Percentiles rank a stretch among this genome's conserved stretches.
phyloP scores from a whole-genome alignment of 2,888 invertebrate species.

The Macrophya annulata region DNA sequence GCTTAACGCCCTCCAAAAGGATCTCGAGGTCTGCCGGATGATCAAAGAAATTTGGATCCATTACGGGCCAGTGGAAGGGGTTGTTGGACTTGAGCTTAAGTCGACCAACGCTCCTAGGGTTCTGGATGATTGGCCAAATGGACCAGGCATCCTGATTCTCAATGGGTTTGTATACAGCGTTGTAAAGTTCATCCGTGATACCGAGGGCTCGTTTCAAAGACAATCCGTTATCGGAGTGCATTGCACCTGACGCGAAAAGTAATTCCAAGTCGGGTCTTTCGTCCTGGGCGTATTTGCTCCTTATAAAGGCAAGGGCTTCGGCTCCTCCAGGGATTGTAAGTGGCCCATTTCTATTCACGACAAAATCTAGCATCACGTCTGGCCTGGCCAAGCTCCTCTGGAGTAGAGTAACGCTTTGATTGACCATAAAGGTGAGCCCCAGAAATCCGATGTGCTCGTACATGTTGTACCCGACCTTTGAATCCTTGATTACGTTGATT shows the following conservation, averaged over 20 bases:
- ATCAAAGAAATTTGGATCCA: slow-evolving; percentile 91
- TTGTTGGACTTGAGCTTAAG: slow-evolving; percentile 86
- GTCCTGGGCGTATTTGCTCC: slow-evolving; percentile 78
- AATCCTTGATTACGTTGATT: slow-evolving; percentile 84
- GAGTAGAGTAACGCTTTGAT: slow-evolving; percentile 83
- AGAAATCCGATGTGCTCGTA: slow-evolving; percentile 86
- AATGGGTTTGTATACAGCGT: slow-evolving; percentile 78
- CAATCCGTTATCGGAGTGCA: slow-evolving; percentile 80
- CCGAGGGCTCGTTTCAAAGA: slow-evolving; percentile 73
- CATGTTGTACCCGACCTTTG: slow-evolving; percentile 85
- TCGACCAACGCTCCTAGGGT: slow-evolving; percentile 87
- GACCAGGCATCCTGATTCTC: slow-evolving; percentile 79
- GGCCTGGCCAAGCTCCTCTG: slow-evolving; percentile 69
- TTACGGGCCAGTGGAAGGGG: slow-evolving; percentile 87
- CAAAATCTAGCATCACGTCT: slow-evolving; percentile 73
- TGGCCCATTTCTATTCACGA: slow-evolving; percentile 74
- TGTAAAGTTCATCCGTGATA: slow-evolving; percentile 76
- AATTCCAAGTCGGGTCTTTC: slow-evolving; percentile 78
- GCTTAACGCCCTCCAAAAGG: slow-evolving; percentile 81
- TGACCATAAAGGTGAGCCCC: slow-evolving; percentile 85
- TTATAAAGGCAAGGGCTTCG: slow-evolving; percentile 78
- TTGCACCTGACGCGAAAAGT: slow-evolving; percentile 80
- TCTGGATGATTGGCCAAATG: slow-evolving; percentile 86
- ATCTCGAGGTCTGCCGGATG: slow-evolving; percentile 80
- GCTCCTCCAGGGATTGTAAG: slow-evolving; percentile 79